phyloP scores from a whole-genome alignment of 2,113 vertebrate species.

The Leuciscus idus region DNA sequence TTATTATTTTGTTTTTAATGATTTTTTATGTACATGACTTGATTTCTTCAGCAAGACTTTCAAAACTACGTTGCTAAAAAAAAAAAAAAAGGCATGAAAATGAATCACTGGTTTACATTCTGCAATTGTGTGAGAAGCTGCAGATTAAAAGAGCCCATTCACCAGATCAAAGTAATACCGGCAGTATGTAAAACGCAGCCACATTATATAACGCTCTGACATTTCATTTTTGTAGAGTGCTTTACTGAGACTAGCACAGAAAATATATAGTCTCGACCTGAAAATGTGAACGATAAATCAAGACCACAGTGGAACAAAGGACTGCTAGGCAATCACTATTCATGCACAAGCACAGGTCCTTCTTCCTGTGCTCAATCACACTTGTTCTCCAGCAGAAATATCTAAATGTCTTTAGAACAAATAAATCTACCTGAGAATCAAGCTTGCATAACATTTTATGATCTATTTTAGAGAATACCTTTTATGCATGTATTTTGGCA shows the following conservation, averaged over 20 bases:
- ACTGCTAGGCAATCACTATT: background rate
- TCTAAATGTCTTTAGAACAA: background rate
- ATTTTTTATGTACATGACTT: background rate
- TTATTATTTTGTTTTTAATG: background rate
- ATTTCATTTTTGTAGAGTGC: constrained; percentile 22
- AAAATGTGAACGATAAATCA: constrained; percentile 8
- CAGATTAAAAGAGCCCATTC: background rate
- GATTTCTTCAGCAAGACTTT: background rate
- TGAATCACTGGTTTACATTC: background rate
- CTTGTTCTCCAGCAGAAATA: background rate
- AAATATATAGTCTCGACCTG: background rate
- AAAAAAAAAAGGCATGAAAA: background rate
- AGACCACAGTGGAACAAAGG: background rate
- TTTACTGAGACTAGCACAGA: background rate
- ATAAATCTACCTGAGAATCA: background rate
- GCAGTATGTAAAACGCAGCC: background rate
- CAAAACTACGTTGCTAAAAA: background rate
- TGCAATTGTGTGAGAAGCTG: background rate
- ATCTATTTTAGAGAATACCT: too few species aligned
- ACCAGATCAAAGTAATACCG: background rate
- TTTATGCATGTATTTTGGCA: background rate
- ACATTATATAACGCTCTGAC: background rate
- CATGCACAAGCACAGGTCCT: background rate
- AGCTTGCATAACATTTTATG: background rate
- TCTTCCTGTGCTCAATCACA: background rate